Evolutionary conservation across 2,113 vertebrate species (phyloP).

Genomic region (Myotis yumanensis): DNA sequence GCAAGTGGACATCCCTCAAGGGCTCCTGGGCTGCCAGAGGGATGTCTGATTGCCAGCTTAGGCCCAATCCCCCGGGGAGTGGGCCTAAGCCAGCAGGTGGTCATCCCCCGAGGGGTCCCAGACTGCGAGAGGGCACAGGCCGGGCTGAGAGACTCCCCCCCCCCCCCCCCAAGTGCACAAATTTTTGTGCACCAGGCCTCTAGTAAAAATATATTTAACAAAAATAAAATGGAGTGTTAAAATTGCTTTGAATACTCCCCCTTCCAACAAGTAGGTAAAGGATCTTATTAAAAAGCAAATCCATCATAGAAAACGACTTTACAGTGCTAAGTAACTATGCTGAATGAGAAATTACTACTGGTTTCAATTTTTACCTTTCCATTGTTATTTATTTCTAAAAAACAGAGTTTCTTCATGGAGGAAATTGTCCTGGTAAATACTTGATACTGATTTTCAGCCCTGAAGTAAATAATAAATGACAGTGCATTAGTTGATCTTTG

Average conservation of each 20-base stretch:
- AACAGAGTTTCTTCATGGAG: neutral
- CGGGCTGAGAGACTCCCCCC: no score
- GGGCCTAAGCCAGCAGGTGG: no score
- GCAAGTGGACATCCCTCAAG: no score
- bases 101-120: no score
- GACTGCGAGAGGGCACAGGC: no score
- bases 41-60: no score
- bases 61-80: no score
- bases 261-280: neutral
- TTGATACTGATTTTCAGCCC: neutral
- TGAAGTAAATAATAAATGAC: neutral
- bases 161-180: no score
- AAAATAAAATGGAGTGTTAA: neutral
- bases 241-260: neutral
- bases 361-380: neutral
- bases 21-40: no score
- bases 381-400: constrained; percentile 10
- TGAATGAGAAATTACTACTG: neutral
- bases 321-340: neutral
- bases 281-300: neutral
- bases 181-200: no score
- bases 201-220: no score
- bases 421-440: neutral
- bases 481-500: neutral
- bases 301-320: neutral